These are phyloP conservation scores for Petrocephalus schoutedeni DNA, from an alignment of 2,797 vertebrate species.

Conservation along the genomic window DNA sequence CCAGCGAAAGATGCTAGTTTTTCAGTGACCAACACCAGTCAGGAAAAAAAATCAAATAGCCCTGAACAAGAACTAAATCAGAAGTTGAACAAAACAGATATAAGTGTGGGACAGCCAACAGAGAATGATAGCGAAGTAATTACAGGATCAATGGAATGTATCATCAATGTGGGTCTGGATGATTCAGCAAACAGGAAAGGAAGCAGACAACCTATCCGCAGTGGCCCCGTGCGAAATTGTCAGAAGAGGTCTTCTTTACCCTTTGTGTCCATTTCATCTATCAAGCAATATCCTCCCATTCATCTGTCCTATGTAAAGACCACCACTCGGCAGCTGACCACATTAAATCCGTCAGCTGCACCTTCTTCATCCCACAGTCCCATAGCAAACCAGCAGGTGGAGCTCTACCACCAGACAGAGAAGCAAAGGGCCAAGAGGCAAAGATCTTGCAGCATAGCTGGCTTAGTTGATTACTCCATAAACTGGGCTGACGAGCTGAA, in stretches of 20 bases:
- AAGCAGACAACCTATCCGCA: constrained; percentile 53
- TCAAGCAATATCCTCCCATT: constrained; percentile 74
- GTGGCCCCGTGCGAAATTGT: constrained; percentile 44
- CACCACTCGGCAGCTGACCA: constrained; percentile 86
- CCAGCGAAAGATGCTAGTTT: constrained; percentile 37
- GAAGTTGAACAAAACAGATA: constrained; percentile 15
- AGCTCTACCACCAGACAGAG: constrained; percentile 42
- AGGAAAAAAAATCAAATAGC: constrained; percentile 15
- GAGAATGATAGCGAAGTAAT: constrained; percentile 39
- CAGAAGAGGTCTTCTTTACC: constrained; percentile 45
- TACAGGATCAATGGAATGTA: constrained; percentile 48
- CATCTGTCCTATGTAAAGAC: constrained; percentile 89
- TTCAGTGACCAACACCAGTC: constrained; percentile 17
- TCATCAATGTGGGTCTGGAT: constrained; percentile 57
- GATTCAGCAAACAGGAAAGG: constrained; percentile 47
- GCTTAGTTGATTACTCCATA: constrained; percentile 63
- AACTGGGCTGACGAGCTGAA: constrained; percentile 74
- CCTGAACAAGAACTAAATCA: constrained; percentile 19
- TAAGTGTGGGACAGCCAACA: constrained; percentile 52
- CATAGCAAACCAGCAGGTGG: constrained; percentile 58
- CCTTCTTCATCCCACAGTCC: constrained; percentile 79
- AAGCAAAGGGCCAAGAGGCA: constrained; percentile 58
- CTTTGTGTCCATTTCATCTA: constrained; percentile 44
- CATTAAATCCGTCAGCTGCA: constrained; percentile 67
- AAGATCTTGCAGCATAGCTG: constrained; percentile 68